These are phyloP conservation scores for Coccyzus lansbergi DNA, from an alignment of 2,797 vertebrate genomes.

Conservation along the genomic window DNA sequence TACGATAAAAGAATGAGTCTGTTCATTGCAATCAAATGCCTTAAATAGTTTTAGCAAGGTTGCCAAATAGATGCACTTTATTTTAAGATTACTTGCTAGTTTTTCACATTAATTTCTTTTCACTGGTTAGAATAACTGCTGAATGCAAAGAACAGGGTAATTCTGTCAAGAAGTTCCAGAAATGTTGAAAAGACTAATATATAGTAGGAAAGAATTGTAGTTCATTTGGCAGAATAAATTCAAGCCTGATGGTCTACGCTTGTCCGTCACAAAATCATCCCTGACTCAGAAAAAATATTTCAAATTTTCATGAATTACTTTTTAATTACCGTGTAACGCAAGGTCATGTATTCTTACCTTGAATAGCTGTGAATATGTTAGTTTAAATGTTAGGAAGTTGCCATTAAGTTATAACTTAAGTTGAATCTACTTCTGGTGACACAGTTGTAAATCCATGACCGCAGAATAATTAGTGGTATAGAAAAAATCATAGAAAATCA, in stretches of 20 bases:
- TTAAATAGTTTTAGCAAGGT: neutral
- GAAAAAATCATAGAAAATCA: too few relatives aligned
- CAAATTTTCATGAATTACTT: neutral
- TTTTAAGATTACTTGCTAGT: neutral
- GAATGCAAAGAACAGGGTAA: neutral
- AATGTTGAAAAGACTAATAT: neutral
- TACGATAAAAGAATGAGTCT: neutral
- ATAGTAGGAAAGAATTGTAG: neutral
- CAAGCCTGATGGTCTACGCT: neutral
- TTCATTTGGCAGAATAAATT: neutral
- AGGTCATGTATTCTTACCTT: neutral
- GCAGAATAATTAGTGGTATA: slow-evolving; percentile 5
- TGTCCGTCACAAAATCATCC: neutral
- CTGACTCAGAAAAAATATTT: neutral
- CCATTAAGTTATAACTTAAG: neutral
- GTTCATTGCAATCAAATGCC: neutral
- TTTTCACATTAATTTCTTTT: neutral
- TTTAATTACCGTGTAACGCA: neutral
- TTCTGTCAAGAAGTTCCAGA: neutral
- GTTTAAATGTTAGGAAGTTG: neutral
- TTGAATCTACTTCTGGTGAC: neutral
- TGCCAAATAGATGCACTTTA: neutral
- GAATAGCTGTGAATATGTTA: neutral
- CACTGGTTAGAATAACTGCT: neutral
- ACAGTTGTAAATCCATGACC: neutral